Base-by-base conservation (phyloP, 2,888 invertebrate genomes). In the Cabera pusaria region DNA sequence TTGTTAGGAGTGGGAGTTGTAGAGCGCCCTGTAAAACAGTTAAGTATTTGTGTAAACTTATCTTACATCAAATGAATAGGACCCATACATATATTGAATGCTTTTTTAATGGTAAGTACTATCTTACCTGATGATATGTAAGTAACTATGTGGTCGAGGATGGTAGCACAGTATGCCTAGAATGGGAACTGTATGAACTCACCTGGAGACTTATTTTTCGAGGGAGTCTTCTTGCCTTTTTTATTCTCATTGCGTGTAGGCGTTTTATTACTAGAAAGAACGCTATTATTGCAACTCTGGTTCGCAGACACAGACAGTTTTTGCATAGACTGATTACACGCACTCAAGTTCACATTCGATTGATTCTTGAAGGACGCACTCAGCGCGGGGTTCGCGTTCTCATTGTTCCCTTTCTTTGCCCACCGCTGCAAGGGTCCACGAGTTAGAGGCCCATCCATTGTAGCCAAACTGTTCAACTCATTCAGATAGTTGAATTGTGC, bases 401-500 rank as follows among this genome's bases (percentile, higher is more conserved):
- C 94, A 41, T 90, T 81, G 49, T 91, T 90, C 60, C 92, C 93
- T 63, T 93, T 94, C 60, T 93, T 94, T 56, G 94, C 93, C 94
- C 95, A 96, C 32, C 96, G 90, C 16, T 96, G 95, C 23, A 91
- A 79, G 7, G 96, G 95, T 0, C 95, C 96, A 59, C 93, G 93
- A 5, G 93, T 93, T 59, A 95, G 88, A 17, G 95, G 93, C 0
- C 95, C 95, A 58, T 96, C 96, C 91, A 96, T 92, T 41, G 92
- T 92, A 9, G 94, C 87, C 37, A 94, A 90, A 86, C 91, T 95
- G 57, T 93, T 95, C 45, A 96, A 86, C 79, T 96, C 96, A 73
- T 95, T 95, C 55, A 94, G 87, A 74, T 93, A 96, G 65, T 93
- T 94, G 64, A 95, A 93, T 63, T 96, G 95, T 24, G 95, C 91